Evolutionary conservation across 2,113 vertebrate species (phyloP), one percentile per base, ranked within the genome.

Genomic region (Pelodiscus sinensis): DNA sequence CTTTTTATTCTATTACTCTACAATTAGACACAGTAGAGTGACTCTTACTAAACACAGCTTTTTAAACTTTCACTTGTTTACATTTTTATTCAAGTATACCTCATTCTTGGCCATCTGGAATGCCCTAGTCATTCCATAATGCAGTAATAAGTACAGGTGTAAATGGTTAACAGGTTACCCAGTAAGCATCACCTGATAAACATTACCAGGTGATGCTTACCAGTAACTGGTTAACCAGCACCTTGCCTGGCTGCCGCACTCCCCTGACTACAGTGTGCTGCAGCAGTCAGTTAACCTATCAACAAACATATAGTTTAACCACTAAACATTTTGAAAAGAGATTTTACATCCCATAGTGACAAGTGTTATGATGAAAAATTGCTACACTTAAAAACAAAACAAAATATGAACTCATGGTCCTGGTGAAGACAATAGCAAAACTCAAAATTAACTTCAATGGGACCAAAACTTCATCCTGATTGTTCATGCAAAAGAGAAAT

Each of bases 391-490:
- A 22, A 25, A 75, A 65, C 16, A 50, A 25, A 44, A 75, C 35
- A 75, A 11, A 44, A 44, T 75, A 24, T 50, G 44, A 50, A 24
- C 14, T 50, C 11, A 14, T 50, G 38, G 12, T 24, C 21, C 73
- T 13, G 4, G 11, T 44, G 38, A 77, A 50, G 38, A 44, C 38
- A 86, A 89, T 86, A 65, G 56, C 50, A 57, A 16, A 31, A 21
- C 7, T 81, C 31, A 62, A 62, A 31, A 29, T 1, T 11, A 11
- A 29, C 2, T 44, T 50, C 50, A 9, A 44, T 29, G 2, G 6
- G 18, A 29, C 21, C 14, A 50, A 25, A 9, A 57, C 60, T 75
- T 35, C 1, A 1, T n/a, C 18, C 14, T 3, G 0, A 27, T 25
- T 38, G 90, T 50, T 9, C 50, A 65, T 19, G 8, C 2, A 55